A percentile compares a stretch with the other conserved stretches of the same genome.
Conservation (phyloP, 2,888 invertebrate species). For the Eristalis pertinax region DNA sequence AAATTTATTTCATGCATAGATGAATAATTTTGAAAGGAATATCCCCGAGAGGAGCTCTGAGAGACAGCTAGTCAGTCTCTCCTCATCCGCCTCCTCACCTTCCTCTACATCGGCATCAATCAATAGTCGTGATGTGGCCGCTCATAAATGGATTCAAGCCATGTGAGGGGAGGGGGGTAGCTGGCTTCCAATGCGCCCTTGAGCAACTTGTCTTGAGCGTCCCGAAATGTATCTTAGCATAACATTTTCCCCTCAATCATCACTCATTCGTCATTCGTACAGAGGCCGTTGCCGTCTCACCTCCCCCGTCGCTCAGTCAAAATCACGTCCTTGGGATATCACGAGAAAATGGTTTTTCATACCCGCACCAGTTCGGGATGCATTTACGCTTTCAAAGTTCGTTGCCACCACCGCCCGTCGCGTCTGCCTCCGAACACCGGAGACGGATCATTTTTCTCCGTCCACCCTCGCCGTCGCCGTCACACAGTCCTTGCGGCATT, state of each 20-base stretch:
- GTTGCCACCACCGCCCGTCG: background rate
- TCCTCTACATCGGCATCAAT: slow-evolving; percentile 22
- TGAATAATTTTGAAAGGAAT: slow-evolving; percentile 63
- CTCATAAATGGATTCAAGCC: slow-evolving; percentile 16
- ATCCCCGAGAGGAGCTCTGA: background rate
- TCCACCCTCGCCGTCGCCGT: background rate
- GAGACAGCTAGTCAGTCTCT: background rate
- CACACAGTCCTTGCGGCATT: slow-evolving; percentile 26
- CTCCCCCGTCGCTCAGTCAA: slow-evolving; percentile 16
- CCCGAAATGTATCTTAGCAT: slow-evolving; percentile 32
- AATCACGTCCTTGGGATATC: slow-evolving; percentile 45
- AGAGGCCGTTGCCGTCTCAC: background rate
- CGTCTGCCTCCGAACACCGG: background rate
- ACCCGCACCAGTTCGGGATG: slow-evolving; percentile 13
- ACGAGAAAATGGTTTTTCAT: slow-evolving; percentile 29
- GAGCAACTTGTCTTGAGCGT: slow-evolving; percentile 9
- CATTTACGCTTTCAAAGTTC: slow-evolving; percentile 28
- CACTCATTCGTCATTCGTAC: slow-evolving; percentile 11
- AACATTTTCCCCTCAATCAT: slow-evolving; percentile 27
- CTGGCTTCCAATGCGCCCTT: slow-evolving; percentile 8
- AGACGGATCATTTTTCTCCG: slow-evolving; percentile 27
- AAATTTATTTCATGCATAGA: slow-evolving; percentile 69
- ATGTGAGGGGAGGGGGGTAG: background rate
- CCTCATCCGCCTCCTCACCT: slow-evolving; percentile 2
- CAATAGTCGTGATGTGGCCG: background rate